phyloP scores from a whole-genome alignment of 2,113 vertebrate species.

The Penelope pileata region DNA sequence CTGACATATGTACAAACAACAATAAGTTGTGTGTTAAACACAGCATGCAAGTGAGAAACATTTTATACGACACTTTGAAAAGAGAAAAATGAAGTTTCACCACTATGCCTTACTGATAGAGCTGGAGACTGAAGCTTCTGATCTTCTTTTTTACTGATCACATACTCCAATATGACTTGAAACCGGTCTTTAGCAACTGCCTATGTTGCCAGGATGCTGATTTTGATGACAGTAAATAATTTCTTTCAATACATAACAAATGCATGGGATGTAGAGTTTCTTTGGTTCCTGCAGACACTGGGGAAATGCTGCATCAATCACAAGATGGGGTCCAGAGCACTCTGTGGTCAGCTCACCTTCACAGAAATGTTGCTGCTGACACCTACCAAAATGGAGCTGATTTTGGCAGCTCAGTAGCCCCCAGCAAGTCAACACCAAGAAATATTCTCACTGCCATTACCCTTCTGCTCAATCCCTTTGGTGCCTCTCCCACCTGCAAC shows the following conservation, averaged over 20 bases:
- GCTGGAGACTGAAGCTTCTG: not conserved
- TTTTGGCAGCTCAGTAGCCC: not conserved
- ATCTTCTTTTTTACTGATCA: not conserved
- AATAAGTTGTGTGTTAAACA: not conserved
- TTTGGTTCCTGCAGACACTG: not conserved
- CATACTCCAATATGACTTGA: not conserved
- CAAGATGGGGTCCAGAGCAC: not conserved
- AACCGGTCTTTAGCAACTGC: not conserved
- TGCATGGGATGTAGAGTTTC: accelerated
- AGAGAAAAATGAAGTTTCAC: not conserved
- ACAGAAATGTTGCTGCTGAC: accelerated
- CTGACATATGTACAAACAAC: not conserved
- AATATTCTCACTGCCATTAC: not conserved
- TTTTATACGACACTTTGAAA: not conserved
- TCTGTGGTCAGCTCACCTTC: not conserved
- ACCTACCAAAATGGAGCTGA: accelerated
- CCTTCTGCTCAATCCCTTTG: not conserved
- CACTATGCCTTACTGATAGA: not conserved
- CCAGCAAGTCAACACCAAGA: not conserved
- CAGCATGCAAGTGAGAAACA: accelerated
- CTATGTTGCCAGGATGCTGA: not conserved
- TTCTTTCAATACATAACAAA: not conserved
- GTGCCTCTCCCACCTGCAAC: not conserved
- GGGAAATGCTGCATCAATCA: not conserved
- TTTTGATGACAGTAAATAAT: not conserved